These are phyloP conservation scores for Drosophila lini DNA, from an alignment of 1,140 invertebrate species.

Conservation along the genomic window DNA sequence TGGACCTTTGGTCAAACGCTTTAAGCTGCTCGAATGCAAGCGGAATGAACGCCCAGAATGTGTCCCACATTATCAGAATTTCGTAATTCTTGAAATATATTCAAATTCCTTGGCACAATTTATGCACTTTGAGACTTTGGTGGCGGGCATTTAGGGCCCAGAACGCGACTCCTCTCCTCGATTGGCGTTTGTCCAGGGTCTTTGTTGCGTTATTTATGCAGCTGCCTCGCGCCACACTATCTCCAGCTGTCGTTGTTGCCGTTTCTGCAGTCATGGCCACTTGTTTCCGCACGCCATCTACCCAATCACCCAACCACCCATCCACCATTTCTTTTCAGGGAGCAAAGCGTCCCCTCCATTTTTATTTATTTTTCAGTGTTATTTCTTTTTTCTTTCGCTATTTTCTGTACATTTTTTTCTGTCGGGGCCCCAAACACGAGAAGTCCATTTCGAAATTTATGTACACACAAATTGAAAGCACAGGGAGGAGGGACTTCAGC, in stretches of 20 bases:
- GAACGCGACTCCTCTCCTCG: slow-evolving; percentile 56
- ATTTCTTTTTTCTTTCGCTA: slow-evolving; percentile 9
- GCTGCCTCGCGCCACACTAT: slow-evolving; percentile 62
- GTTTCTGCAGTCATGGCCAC: slow-evolving; percentile 54
- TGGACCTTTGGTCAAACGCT: slow-evolving; percentile 32
- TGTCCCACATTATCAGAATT: slow-evolving; percentile 38
- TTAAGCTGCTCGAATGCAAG: slow-evolving; percentile 59
- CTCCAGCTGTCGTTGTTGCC: slow-evolving; percentile 33
- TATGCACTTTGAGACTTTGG: slow-evolving; percentile 33
- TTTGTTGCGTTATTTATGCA: slow-evolving; percentile 74
- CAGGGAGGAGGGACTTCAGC: slow-evolving; percentile 21
- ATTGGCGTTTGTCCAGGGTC: slow-evolving; percentile 53
- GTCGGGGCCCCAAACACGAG: slow-evolving; percentile 66
- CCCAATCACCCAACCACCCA: background rate
- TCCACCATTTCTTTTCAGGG: slow-evolving; percentile 43
- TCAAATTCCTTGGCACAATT: slow-evolving; percentile 47
- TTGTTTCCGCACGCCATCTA: slow-evolving; percentile 63
- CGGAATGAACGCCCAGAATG: slow-evolving; percentile 45
- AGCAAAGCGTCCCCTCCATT: slow-evolving; percentile 8
- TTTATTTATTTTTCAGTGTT: slow-evolving; percentile 40
- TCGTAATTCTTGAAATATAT: slow-evolving; percentile 25
- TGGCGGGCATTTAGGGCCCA: slow-evolving; percentile 27
- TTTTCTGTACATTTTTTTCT: slow-evolving; percentile 41
- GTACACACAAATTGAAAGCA: slow-evolving; percentile 81
- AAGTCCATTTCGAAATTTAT: slow-evolving; percentile 82